Evolutionary conservation across 2,113 vertebrate genomes (phyloP), one percentile per base, ranked within the genome.

Genomic region (Hemichromis elongatus): DNA sequence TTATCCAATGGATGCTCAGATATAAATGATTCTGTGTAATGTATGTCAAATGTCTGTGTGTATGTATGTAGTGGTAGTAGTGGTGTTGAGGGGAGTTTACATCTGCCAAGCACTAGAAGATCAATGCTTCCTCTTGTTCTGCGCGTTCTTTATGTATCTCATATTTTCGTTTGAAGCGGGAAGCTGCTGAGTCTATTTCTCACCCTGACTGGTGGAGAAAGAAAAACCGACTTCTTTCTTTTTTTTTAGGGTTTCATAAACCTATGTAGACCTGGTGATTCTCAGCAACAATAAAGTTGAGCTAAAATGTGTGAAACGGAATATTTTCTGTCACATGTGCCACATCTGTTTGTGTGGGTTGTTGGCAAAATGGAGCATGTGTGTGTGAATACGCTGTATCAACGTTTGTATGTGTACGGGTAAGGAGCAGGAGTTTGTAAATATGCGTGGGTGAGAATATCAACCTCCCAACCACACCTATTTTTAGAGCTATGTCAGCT

Each of bases 401-500:
- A 30, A 77, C 54, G 35, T 53, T 75, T 77, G 75, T 80, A 30
- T 55, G 81, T 77, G 79, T 81, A 79, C 77, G 70, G 14, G 85
- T 80, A 52, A 70, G 59, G 11, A 80, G 86, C n/a, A 55, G 80
- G 79, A 86, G 93, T 37, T 61, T 75, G 85, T 90, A 84, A 88
- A 82, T 53, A 85, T 81, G 91, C 26, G 90, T 86, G 63, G 90
- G 92, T 88, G 83, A 90, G 88, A 91, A 87, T 80, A 89, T 91
- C 86, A 91, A 86, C 86, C 81, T 89, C 89, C 26, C 82, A 93
- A 94, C 92, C 90, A 90, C 88, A 93, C 88, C 92, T 95, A 94
- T 95, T 92, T 95, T 92, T 95, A 94, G 93, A 91, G 81, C 85
- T 28, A 66, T 54, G 86, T 89, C 89, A 87, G 83, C 84, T 89